These are phyloP conservation scores for Loriculus beryllinus DNA, from an alignment of 2,797 vertebrate genomes.

Conservation along the genomic window DNA sequence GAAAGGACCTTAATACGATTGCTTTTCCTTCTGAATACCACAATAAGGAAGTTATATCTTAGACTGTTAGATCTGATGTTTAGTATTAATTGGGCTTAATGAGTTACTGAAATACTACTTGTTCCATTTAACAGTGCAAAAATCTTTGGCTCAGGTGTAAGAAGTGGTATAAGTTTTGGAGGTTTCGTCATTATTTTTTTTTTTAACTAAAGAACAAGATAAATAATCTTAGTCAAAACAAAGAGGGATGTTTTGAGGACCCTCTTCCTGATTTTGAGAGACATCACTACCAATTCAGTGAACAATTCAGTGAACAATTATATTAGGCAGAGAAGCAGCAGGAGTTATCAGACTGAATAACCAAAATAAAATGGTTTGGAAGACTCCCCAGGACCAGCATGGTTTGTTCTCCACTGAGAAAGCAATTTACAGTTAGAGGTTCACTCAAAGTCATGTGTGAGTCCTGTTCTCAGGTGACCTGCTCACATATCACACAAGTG, in stretches of 20 bases:
- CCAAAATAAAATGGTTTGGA: background rate
- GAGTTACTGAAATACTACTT: background rate
- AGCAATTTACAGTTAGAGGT: background rate
- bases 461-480: background rate
- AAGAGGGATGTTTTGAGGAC: background rate
- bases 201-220: background rate
- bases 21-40: background rate
- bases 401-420: background rate
- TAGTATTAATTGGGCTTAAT: background rate
- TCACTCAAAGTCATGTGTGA: background rate
- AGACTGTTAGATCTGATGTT: background rate
- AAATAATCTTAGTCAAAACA: background rate
- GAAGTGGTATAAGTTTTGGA: background rate
- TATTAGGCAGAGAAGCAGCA: background rate
- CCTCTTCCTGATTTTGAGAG: background rate
- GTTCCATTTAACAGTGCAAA: background rate
- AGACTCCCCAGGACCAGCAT: background rate
- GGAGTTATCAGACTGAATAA: background rate
- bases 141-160: background rate
- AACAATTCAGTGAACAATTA: background rate
- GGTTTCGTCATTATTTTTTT: fast-evolving
- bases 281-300: background rate
- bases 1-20: background rate
- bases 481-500: background rate
- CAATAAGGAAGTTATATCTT: background rate